Percentiles rank a stretch among this genome's conserved stretches.
Conservation (phyloP, 1,140 invertebrate species). For the Zaprionus tsacasi region DNA sequence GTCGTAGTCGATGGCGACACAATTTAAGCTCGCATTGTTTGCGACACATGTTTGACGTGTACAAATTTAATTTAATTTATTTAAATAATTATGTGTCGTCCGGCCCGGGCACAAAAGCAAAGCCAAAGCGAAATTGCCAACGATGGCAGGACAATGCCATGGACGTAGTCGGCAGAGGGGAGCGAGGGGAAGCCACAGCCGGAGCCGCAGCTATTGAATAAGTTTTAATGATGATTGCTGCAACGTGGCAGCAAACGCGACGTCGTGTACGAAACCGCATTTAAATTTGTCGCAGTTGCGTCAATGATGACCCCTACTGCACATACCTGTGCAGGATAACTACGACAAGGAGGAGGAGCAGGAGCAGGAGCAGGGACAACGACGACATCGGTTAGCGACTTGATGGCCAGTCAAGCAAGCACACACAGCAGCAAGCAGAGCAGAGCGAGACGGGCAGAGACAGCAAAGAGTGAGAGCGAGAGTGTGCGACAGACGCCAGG, state of each 20-base stretch:
- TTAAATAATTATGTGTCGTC: constrained; percentile 74
- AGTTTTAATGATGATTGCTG: constrained; percentile 82
- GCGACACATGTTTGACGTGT: constrained; percentile 80
- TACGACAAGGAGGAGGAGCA: constrained; percentile 15
- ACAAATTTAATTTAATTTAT: constrained; percentile 83
- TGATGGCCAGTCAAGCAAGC: constrained; percentile 70
- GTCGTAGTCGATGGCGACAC: constrained; percentile 36
- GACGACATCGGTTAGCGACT: constrained; percentile 68
- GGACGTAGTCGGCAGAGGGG: not conserved
- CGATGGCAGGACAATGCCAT: constrained; percentile 9
- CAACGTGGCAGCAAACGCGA: constrained; percentile 64
- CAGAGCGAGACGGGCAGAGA: constrained; percentile 6
- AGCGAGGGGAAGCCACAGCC: constrained; percentile 5
- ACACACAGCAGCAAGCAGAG: constrained; percentile 30
- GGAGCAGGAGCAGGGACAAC: constrained; percentile 32
- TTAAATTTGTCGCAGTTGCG: constrained; percentile 82
- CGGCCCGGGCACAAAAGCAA: constrained; percentile 54
- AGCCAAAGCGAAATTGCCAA: constrained; percentile 66
- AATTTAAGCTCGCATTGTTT: constrained; percentile 78
- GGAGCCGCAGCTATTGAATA: constrained; percentile 63
- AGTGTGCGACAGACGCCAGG: constrained; percentile 11
- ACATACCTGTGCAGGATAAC: constrained; percentile 60
- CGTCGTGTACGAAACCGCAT: constrained; percentile 62
- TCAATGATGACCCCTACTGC: constrained; percentile 52
- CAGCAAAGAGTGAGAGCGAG: no score